Evolutionary conservation across 2,888 invertebrate species (phyloP).

Genomic region (Mamestra brassicae): DNA sequence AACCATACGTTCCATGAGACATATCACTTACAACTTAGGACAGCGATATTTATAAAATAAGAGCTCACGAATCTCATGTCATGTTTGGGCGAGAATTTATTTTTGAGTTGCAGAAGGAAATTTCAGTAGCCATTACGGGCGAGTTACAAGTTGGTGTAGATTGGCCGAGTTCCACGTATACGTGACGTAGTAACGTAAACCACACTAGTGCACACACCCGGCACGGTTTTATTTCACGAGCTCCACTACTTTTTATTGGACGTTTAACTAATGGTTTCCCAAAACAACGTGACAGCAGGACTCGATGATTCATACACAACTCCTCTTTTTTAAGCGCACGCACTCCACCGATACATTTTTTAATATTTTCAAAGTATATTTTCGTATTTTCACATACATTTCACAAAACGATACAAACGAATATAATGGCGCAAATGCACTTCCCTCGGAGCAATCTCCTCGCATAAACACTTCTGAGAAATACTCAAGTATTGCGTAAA

Average conservation of each 20-base stretch:
- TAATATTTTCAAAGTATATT: constrained; percentile 58
- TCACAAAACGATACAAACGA: constrained; percentile 42
- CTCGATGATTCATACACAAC: constrained; percentile 78
- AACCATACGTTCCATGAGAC: constrained; percentile 37
- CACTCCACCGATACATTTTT: constrained; percentile 60
- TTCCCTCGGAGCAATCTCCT: constrained; percentile 55
- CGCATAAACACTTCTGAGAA: constrained; percentile 79
- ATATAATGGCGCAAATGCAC: constrained; percentile 63
- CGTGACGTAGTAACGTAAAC: constrained; percentile 76
- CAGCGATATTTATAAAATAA: constrained; percentile 54
- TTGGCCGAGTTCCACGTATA: constrained; percentile 74
- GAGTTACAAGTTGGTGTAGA: constrained; percentile 75
- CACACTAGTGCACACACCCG: constrained; percentile 72
- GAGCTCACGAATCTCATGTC: constrained; percentile 60
- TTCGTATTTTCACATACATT: constrained; percentile 48
- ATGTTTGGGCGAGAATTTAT: constrained; percentile 65
- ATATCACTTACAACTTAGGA: constrained; percentile 52
- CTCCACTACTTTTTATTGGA: constrained; percentile 80
- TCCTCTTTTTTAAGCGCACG: constrained; percentile 67
- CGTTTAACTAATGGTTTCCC: constrained; percentile 83
- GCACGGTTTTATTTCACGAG: constrained; percentile 76
- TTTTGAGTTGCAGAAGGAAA: constrained; percentile 70
- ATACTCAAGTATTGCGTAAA: constrained; percentile 79
- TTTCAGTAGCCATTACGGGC: constrained; percentile 70
- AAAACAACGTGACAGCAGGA: constrained; percentile 80